Conservation (phyloP, 2,888 invertebrate genomes). For the Melanotus villosus region DNA sequence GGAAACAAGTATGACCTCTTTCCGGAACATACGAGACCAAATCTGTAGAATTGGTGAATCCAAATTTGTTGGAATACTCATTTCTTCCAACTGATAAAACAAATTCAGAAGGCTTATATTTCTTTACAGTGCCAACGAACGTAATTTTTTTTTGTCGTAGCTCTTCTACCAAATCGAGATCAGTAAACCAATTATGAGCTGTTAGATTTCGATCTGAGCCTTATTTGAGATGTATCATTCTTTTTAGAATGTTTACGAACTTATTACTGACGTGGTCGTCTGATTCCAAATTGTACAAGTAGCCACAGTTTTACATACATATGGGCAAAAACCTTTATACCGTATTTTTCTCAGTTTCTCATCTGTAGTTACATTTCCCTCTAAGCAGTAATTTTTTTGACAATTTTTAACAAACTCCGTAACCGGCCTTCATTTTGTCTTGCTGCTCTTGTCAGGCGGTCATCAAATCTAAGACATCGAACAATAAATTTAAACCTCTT, state of each 20-base stretch:
- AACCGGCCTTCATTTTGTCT: slow-evolving; percentile 47
- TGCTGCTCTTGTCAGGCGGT: slow-evolving; percentile 43
- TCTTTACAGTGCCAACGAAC: slow-evolving; percentile 33
- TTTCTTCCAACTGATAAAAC: slow-evolving; percentile 2
- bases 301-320: slow-evolving; percentile 54
- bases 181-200: slow-evolving; percentile 47
- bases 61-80: background rate
- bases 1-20: slow-evolving; percentile 7
- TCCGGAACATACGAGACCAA: slow-evolving; percentile 21
- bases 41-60: background rate
- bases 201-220: slow-evolving; percentile 50
- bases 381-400: slow-evolving; percentile 50
- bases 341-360: slow-evolving; percentile 54
- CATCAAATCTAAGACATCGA: slow-evolving; percentile 54
- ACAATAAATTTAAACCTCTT: slow-evolving; percentile 54
- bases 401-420: slow-evolving; percentile 57
- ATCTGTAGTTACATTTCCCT: slow-evolving; percentile 56
- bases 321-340: slow-evolving; percentile 54
- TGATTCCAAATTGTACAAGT: slow-evolving; percentile 53
- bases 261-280: slow-evolving; percentile 43
- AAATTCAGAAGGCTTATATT: slow-evolving; percentile 15
- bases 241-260: slow-evolving; percentile 46
- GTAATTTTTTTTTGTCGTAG: slow-evolving; percentile 23
- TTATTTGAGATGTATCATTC: slow-evolving; percentile 45
- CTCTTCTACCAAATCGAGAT: slow-evolving; percentile 39